Conservation (phyloP, 1,140 invertebrate genomes). For the Parasteatoda tepidariorum region DNA sequence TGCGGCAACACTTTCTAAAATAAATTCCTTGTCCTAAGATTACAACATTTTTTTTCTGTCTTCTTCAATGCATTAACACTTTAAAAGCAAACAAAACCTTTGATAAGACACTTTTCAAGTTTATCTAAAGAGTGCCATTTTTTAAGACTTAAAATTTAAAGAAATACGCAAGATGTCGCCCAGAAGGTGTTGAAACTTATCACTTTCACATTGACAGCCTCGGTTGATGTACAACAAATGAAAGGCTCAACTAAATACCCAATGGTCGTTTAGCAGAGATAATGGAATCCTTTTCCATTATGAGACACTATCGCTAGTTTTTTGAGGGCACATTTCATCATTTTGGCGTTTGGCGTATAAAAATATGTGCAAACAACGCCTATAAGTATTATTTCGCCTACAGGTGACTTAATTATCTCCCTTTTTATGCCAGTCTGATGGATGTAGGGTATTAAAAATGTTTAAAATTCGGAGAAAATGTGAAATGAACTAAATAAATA, state of each 20-base stretch:
- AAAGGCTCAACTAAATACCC: constrained; percentile 8
- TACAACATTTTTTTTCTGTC: too few relatives aligned
- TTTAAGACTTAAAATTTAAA: too few relatives aligned
- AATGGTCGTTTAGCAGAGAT: neutral
- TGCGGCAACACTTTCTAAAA: too few relatives aligned
- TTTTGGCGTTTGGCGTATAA: constrained; percentile 12
- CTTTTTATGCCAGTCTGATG: constrained; percentile 2
- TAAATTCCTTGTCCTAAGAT: too few relatives aligned
- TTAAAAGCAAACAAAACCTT: too few relatives aligned
- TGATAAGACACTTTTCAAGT: too few relatives aligned
- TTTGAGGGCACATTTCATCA: constrained; percentile 14
- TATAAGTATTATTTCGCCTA: constrained; percentile 14
- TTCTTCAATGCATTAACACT: too few relatives aligned
- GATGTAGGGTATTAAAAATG: constrained; percentile 15
- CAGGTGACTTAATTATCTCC: constrained; percentile 55
- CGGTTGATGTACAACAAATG: constrained; percentile 13
- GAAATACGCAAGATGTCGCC: too few relatives aligned
- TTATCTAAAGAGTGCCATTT: too few relatives aligned
- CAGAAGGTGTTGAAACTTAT: constrained; percentile 39
- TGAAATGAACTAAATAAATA: neutral
- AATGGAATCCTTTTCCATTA: constrained; percentile 33
- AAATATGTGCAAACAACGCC: neutral
- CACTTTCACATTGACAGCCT: constrained; percentile 30
- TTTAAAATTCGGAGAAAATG: constrained; percentile 4
- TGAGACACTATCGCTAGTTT: constrained; percentile 21